Percentiles rank a stretch among this genome's conserved stretches.
Conservation (phyloP, 2,113 vertebrate species). For the Chionodraco myersi region DNA sequence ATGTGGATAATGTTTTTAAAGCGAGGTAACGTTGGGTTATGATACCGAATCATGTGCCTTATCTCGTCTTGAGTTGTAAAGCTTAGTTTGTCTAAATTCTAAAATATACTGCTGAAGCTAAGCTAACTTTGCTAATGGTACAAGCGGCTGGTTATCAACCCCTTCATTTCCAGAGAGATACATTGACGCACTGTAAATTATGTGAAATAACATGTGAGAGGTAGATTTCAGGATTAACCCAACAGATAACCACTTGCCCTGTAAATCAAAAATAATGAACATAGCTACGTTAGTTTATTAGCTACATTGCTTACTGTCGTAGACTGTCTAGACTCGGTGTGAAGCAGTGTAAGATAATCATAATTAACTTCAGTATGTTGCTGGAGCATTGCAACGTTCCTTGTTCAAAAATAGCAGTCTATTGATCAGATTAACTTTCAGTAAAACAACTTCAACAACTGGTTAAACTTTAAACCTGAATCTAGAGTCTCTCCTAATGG, state of each 20-base stretch:
- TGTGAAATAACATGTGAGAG: not conserved
- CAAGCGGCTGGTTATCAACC: not conserved
- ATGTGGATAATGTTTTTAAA: not conserved
- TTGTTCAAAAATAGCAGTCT: not conserved
- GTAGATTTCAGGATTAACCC: not conserved
- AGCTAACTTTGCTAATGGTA: not conserved
- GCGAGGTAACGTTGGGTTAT: not conserved
- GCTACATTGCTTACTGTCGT: not conserved
- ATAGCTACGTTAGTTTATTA: not conserved
- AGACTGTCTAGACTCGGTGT: too few relatives aligned
- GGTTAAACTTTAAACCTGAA: not conserved
- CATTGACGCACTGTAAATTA: not conserved
- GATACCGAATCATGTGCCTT: rapidly evolving
- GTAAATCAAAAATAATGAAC: not conserved
- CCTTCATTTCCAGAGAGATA: not conserved
- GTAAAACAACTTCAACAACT: not conserved
- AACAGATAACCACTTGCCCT: not conserved
- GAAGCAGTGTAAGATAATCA: too few relatives aligned
- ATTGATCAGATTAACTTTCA: not conserved
- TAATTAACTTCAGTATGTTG: not conserved
- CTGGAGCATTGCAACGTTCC: not conserved
- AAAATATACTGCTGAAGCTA: not conserved
- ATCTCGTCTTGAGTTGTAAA: not conserved
- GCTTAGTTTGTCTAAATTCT: too few relatives aligned
- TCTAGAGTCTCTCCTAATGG: conserved; percentile 44